Evolutionary conservation across 1,140 invertebrate genomes (phyloP), one percentile per base, ranked within the genome.

Genomic region (Cydia fagiglandana): DNA sequence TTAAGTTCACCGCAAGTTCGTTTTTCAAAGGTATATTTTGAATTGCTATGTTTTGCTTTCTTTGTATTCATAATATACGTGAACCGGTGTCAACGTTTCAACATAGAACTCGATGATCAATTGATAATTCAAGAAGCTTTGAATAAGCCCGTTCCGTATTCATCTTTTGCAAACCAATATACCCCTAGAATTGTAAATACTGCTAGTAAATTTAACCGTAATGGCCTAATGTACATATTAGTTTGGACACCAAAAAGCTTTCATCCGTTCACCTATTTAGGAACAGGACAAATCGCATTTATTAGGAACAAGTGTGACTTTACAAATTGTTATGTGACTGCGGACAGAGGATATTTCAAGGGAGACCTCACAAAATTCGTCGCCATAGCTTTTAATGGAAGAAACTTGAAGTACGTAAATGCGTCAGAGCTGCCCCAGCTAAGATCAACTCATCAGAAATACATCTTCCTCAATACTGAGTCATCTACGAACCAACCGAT

Each of bases 401-500:
- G 64, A 5, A 10, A 13, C 28, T 15, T 66, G 64, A 66, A 30
- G 15, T 38, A 66, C 13, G 30, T 17, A n/a, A 13, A 28, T 3
- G 12, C 15, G 4, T 28, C 13, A 34, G 13, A 38, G 15, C 30
- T 66, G 15, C 64, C 64, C 4, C 9, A 66, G 30, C 28, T 38
- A 15, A 34, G 64, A 34, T 66, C 64, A 1, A 13, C 64, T n/a
- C 30, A 38, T 15, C 64, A 66, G 30, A 66, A 66, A 66, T 66
- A 34, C 13, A n/a, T 66, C 9, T 66, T 66, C 30, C 38, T 38
- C 64, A 66, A 66, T 30, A 0, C 30, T 5, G 81, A 84, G 77
- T 81, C 83, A 5, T 28, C 78, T 2, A 64, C 38, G 17, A 75
- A 80, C 38, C 78, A 80, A 74, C 79, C 79, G 0, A 73, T 77